These are phyloP conservation scores for Cantharis nigra DNA, from an alignment of 2,888 invertebrate species.

Conservation along the genomic window DNA sequence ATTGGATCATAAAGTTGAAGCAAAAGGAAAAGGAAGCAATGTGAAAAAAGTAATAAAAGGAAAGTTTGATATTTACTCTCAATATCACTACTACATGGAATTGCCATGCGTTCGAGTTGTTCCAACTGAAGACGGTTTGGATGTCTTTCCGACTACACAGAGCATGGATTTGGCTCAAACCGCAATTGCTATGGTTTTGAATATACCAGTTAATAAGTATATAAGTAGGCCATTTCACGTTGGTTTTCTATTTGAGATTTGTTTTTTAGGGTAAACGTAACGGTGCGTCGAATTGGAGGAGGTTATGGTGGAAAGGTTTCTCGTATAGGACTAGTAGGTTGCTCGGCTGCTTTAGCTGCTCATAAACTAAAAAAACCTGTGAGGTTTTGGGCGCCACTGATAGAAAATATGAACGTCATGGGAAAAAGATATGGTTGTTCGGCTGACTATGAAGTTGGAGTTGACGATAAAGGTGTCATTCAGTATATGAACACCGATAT, in stretches of 20 bases:
- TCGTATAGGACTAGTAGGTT: conserved; percentile 62
- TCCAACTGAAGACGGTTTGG: conserved; percentile 65
- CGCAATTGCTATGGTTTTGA: conserved; percentile 58
- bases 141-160: conserved; percentile 65
- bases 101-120: conserved; percentile 64
- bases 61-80: conserved; percentile 59
- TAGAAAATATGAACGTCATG: conserved; percentile 69
- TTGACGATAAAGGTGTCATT: conserved; percentile 65
- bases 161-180: conserved; percentile 63
- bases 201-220: conserved; percentile 62
- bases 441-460: conserved; percentile 67
- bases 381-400: conserved; percentile 69
- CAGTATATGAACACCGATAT: conserved; percentile 63
- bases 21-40: conserved; percentile 49
- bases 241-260: neutral
- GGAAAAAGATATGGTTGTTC: conserved; percentile 68
- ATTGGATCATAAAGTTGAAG: conserved; percentile 46
- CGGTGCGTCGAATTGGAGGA: conserved; percentile 77
- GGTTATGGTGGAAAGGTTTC: conserved; percentile 80
- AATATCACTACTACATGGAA: conserved; percentile 79
- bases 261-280: conserved; percentile 65
- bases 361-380: conserved; percentile 65
- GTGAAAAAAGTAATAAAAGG: conserved; percentile 62
- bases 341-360: conserved; percentile 71
- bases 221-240: conserved; percentile 19